Conservation (phyloP, 2,113 vertebrate genomes). For the Pituophis catenifer region DNA sequence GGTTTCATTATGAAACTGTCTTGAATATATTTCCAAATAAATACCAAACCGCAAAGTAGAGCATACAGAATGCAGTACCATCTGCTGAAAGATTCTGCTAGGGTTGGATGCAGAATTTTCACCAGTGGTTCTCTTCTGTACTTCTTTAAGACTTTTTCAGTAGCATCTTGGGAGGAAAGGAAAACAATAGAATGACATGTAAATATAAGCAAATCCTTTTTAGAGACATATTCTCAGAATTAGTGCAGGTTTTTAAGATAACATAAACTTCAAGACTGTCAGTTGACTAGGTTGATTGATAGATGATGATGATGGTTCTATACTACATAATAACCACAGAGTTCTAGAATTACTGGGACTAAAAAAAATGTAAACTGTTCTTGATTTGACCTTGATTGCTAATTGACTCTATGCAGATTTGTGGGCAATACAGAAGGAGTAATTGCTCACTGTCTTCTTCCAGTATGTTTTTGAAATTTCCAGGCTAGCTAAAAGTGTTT, state of each 20-base stretch:
- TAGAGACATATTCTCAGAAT: background rate
- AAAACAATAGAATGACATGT: background rate
- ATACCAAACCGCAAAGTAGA: background rate
- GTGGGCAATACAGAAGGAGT: background rate
- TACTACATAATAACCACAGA: background rate
- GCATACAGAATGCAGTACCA: background rate
- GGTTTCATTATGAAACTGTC: background rate
- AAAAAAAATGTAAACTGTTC: background rate
- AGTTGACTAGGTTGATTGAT: background rate
- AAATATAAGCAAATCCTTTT: background rate
- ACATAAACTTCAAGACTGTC: background rate
- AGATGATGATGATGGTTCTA: background rate
- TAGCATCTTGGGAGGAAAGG: background rate
- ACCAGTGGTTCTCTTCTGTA: background rate
- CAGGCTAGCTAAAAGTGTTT: background rate
- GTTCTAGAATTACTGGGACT: background rate
- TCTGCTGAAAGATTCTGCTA: background rate
- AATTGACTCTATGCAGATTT: background rate
- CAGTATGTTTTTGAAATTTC: background rate
- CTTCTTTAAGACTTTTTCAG: background rate
- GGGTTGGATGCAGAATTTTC: background rate
- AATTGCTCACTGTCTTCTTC: background rate
- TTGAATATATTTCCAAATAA: background rate
- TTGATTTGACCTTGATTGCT: background rate
- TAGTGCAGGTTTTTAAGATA: background rate